Evolutionary conservation across 2,888 invertebrate genomes (phyloP).

Genomic region (Phalangium opilio): DNA sequence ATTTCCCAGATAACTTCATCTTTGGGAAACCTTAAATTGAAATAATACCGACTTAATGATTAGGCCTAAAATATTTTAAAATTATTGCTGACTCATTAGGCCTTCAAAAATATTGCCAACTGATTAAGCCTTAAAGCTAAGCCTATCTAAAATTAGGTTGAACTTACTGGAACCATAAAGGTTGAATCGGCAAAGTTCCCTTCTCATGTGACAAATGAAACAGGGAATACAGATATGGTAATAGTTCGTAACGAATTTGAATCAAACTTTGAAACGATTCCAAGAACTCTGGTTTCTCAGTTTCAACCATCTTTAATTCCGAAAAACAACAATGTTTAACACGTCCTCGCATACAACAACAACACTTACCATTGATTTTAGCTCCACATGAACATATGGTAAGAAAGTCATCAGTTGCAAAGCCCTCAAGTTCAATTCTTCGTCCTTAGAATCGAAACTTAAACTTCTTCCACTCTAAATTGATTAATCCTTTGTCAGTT

Average conservation of each 20-base stretch:
- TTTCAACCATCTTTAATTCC: constrained; percentile 31
- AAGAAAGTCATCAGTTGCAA: no score
- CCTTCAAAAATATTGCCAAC: no score
- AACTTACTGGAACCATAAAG: constrained; percentile 38
- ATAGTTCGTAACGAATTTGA: constrained; percentile 35
- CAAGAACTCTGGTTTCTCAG: constrained; percentile 35
- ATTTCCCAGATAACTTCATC: constrained; percentile 35
- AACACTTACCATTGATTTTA: neutral
- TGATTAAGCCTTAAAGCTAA: neutral
- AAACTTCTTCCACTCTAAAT: no score
- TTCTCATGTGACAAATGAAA: constrained; percentile 31
- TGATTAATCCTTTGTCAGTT: no score
- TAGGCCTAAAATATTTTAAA: no score
- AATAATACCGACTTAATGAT: neutral
- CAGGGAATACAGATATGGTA: constrained; percentile 45
- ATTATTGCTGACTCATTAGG: no score
- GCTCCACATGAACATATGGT: no score
- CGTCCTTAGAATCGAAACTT: constrained; percentile 10
- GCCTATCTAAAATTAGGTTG: neutral
- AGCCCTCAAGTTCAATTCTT: constrained; percentile 40
- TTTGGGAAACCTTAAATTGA: constrained; percentile 35
- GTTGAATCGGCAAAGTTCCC: constrained; percentile 39
- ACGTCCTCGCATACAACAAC: no score
- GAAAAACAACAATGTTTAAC: no score
- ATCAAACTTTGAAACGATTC: constrained; percentile 36